phyloP scores from a whole-genome alignment of 2,113 vertebrate genomes.

The Smithornis capensis region DNA sequence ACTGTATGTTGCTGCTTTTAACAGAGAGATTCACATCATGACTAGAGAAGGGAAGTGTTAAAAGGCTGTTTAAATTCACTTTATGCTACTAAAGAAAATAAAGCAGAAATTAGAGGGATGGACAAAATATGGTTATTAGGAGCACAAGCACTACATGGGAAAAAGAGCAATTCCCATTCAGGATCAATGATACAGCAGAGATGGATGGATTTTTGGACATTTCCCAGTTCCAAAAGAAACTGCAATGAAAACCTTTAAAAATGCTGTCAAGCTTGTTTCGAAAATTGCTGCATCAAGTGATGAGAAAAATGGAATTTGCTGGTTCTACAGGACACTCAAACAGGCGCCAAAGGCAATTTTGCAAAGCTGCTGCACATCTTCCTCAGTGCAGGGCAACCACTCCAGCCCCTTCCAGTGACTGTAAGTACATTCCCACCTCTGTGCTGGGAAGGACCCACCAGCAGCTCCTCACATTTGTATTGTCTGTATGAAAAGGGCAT shows the following conservation, averaged over 20 bases:
- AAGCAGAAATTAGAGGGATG: not conserved
- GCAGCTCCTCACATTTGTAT: not conserved
- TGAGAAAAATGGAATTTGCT: constrained; percentile 22
- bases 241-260: constrained; percentile 41
- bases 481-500: not conserved
- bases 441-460: not conserved
- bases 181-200: not conserved
- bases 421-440: not conserved
- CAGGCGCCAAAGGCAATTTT: constrained; percentile 26
- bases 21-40: not conserved
- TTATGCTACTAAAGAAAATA: not conserved
- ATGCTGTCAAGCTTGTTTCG: constrained; percentile 69
- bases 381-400: not conserved
- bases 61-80: not conserved
- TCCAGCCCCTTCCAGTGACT: not conserved
- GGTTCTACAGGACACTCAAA: constrained; percentile 37
- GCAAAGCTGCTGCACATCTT: not conserved
- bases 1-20: not conserved
- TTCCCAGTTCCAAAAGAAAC: not conserved
- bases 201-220: not conserved
- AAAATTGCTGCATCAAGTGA: constrained; percentile 37
- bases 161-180: not conserved
- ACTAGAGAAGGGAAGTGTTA: not conserved
- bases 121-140: not conserved
- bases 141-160: not conserved